phyloP scores from a whole-genome alignment of 2,113 vertebrate species.

The Chionomys nivalis region DNA sequence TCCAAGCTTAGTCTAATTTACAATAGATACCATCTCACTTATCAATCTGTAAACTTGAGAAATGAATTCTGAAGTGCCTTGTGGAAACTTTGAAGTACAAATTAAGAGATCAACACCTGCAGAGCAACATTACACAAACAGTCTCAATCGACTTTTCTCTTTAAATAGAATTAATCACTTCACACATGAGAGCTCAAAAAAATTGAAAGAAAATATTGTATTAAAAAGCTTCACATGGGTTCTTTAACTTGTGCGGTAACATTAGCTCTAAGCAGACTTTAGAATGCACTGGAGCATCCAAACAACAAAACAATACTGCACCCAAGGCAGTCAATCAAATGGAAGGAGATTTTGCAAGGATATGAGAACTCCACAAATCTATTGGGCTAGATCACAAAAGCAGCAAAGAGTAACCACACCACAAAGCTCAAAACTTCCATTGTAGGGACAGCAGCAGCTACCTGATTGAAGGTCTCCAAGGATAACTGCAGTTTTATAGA shows the following conservation, averaged over 20 bases:
- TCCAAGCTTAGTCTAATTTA: slow-evolving; percentile 37
- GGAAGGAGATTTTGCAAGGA: neutral
- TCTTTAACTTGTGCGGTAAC: neutral
- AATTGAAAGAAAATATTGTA: slow-evolving; percentile 52
- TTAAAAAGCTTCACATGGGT: slow-evolving; percentile 62
- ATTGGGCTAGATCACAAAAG: slow-evolving; percentile 29
- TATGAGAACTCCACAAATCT: slow-evolving; percentile 27
- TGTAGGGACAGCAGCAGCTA: slow-evolving; percentile 22
- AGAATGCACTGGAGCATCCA: neutral
- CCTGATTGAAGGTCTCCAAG: slow-evolving; percentile 18
- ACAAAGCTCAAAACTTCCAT: slow-evolving; percentile 6
- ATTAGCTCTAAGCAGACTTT: slow-evolving; percentile 18
- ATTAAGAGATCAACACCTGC: slow-evolving; percentile 64
- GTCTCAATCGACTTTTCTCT: slow-evolving; percentile 49
- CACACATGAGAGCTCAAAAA: slow-evolving; percentile 52
- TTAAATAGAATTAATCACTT: slow-evolving; percentile 69
- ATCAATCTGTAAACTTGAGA: slow-evolving; percentile 37
- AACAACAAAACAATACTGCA: neutral
- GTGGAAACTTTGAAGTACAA: slow-evolving; percentile 58
- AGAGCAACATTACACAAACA: slow-evolving; percentile 45
- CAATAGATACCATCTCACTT: slow-evolving; percentile 44
- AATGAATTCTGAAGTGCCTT: slow-evolving; percentile 30
- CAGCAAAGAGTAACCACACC: neutral
- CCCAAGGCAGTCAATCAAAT: slow-evolving; percentile 10
- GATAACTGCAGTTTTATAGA: neutral